Conservation (phyloP, 2,888 invertebrate genomes). For the Protonemura montana region DNA sequence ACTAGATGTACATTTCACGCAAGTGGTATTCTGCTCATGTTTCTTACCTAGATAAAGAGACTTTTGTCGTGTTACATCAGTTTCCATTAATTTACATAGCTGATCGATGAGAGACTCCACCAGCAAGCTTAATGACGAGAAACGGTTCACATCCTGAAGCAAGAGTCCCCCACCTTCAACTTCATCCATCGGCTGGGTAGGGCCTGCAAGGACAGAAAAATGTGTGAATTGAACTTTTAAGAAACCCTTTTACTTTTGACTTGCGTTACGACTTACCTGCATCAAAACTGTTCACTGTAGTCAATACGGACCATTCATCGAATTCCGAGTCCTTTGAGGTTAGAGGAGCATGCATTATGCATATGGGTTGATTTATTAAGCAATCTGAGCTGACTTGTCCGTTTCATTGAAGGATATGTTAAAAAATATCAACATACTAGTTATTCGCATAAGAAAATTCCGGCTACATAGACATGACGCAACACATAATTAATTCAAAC, state of each 20-base stretch:
- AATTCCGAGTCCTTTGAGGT: slow-evolving; percentile 17
- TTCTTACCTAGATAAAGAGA: slow-evolving; percentile 66
- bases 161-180: slow-evolving; percentile 32
- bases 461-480: not conserved
- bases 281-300: slow-evolving; percentile 47
- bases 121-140: slow-evolving; percentile 69
- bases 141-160: slow-evolving; percentile 50
- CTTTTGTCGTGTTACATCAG: slow-evolving; percentile 66
- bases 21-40: no score
- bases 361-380: not conserved
- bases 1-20: not conserved
- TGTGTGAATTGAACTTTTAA: no score
- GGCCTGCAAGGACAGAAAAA: not conserved
- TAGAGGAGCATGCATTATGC: slow-evolving; percentile 18
- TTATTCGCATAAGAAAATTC: no score
- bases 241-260: no score
- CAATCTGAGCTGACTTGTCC: not conserved
- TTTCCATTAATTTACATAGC: slow-evolving; percentile 71
- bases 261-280: slow-evolving; percentile 38
- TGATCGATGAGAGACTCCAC: slow-evolving; percentile 76
- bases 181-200: slow-evolving; percentile 39
- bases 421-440: no score
- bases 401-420: no score
- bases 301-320: slow-evolving; percentile 43
- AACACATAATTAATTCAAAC: not conserved